phyloP scores from a whole-genome alignment of 2,888 invertebrate genomes.

The Hedychridium roseum region DNA sequence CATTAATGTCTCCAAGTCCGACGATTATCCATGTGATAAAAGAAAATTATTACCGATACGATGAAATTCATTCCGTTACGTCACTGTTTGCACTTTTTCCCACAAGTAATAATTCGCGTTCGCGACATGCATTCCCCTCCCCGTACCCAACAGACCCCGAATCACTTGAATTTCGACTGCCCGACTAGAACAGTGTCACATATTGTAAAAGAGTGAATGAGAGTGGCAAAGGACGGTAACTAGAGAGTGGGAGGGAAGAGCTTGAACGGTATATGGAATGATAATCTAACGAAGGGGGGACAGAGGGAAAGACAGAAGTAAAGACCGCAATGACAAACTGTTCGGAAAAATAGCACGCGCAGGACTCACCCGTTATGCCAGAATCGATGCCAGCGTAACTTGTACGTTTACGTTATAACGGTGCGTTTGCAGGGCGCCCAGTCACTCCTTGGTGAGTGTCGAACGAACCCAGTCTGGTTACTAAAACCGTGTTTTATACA shows the following conservation, averaged over 20 bases:
- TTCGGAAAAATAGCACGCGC: slow-evolving; percentile 40
- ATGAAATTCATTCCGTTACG: no score
- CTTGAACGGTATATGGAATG: slow-evolving; percentile 4
- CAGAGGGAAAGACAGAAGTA: slow-evolving; percentile 10
- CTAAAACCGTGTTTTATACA: slow-evolving; percentile 63
- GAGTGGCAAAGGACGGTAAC: slow-evolving; percentile 5
- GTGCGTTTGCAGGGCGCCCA: slow-evolving; percentile 63
- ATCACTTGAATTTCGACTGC: slow-evolving; percentile 14
- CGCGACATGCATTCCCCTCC: slow-evolving; percentile 13
- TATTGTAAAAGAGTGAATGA: slow-evolving; percentile 17
- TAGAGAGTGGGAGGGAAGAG: slow-evolving; percentile 8
- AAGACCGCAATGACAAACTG: slow-evolving; percentile 20
- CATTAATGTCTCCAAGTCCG: no score
- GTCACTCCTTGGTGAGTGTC: slow-evolving; percentile 63
- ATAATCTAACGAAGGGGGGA: not conserved
- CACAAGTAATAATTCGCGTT: no score
- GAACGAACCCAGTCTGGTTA: slow-evolving; percentile 62
- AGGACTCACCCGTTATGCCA: slow-evolving; percentile 49
- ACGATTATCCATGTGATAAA: no score
- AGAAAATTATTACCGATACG: no score
- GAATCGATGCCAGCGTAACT: slow-evolving; percentile 46
- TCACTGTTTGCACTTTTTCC: slow-evolving; percentile 25
- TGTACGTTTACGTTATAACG: slow-evolving; percentile 59
- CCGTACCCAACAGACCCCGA: slow-evolving; percentile 1
- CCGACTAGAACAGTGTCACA: slow-evolving; percentile 16